phyloP scores from a whole-genome alignment of 2,888 invertebrate genomes.

The Trachelus iudaicus region DNA sequence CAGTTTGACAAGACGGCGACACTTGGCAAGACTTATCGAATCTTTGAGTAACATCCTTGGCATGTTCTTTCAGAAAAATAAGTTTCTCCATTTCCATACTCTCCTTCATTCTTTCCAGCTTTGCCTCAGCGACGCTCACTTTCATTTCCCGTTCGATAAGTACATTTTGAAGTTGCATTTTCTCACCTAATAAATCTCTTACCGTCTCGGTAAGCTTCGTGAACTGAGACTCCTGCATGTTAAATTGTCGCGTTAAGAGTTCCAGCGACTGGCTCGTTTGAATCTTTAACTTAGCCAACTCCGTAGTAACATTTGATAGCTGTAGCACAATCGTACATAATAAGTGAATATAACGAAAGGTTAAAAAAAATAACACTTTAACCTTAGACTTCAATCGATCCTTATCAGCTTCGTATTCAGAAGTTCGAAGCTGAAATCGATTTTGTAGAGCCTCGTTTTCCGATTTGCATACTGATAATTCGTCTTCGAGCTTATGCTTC shows the following conservation, averaged over 20 bases:
- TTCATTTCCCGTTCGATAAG: conserved; percentile 35
- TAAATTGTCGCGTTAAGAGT: conserved; percentile 40
- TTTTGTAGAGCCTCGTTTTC: conserved; percentile 36
- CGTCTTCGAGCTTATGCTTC: conserved; percentile 33
- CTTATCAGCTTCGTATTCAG: conserved; percentile 34
- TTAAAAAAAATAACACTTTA: not conserved
- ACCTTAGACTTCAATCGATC: conserved; percentile 31
- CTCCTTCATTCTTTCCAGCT: conserved; percentile 34
- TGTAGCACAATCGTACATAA: conserved; percentile 9
- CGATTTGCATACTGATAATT: conserved; percentile 32
- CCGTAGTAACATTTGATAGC: conserved; percentile 30
- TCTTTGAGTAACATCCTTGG: conserved; percentile 22
- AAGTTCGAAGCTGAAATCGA: conserved; percentile 28
- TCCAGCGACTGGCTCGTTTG: conserved; percentile 42
- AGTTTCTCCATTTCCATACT: conserved; percentile 32
- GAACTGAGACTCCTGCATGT: conserved; percentile 44
- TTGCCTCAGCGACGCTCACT: conserved; percentile 32
- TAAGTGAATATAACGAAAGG: no score
- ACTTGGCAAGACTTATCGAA: conserved; percentile 1
- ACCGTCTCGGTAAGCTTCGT: conserved; percentile 43
- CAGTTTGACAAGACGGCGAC: not conserved
- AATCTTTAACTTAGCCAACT: conserved; percentile 32
- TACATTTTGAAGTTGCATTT: conserved; percentile 41
- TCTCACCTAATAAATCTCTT: conserved; percentile 41
- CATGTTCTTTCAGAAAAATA: conserved; percentile 34